Conservation (phyloP, 2,797 vertebrate species). For the Protonibea diacanthus region DNA sequence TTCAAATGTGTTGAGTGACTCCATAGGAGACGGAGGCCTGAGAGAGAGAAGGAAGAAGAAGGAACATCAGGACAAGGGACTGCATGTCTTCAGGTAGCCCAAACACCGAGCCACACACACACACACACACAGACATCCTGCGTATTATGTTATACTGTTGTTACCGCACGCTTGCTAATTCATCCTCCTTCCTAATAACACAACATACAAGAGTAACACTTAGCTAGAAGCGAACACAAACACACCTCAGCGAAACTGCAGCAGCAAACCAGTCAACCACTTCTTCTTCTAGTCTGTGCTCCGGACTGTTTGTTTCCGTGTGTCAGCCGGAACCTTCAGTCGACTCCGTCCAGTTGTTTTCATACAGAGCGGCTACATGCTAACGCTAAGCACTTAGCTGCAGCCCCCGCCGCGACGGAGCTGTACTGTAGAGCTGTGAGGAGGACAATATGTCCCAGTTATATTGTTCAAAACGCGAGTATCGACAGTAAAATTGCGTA, state of each 20-base stretch:
- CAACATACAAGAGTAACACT: too few species aligned
- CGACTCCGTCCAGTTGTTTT: slow-evolving; percentile 54
- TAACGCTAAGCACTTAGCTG: background rate
- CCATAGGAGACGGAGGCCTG: slow-evolving; percentile 77
- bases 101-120: background rate
- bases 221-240: background rate
- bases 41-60: background rate
- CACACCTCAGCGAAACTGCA: slow-evolving; percentile 25
- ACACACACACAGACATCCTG: background rate
- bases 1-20: slow-evolving; percentile 87
- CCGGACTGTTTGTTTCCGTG: slow-evolving; percentile 52
- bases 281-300: slow-evolving; percentile 37
- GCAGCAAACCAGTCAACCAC: slow-evolving; percentile 20
- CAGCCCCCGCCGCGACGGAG: rapidly evolving
- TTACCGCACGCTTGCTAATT: background rate
- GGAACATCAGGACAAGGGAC: background rate
- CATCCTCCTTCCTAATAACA: background rate
- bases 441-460: background rate
- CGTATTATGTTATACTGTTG: background rate
- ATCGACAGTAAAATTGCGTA: background rate
- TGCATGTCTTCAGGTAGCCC: background rate
- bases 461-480: rapidly evolving
- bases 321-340: slow-evolving; percentile 65
- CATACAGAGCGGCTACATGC: background rate
- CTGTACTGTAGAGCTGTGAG: rapidly evolving